Evolutionary conservation across 1,140 invertebrate genomes (phyloP).

Genomic region (Coboldia fuscipes): DNA sequence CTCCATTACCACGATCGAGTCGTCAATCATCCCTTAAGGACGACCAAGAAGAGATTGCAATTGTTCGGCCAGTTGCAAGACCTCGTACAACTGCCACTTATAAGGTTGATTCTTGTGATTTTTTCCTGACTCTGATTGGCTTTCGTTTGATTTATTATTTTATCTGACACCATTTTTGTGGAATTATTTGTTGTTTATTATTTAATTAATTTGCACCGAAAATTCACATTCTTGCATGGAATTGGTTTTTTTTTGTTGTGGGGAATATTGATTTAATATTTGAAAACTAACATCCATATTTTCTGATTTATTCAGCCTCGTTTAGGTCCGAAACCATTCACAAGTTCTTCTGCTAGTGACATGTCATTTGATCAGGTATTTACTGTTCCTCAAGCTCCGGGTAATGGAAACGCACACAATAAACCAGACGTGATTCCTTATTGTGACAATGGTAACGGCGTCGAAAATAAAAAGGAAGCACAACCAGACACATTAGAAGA

Average conservation of each 20-base stretch:
- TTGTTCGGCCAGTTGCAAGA: conserved; percentile 42
- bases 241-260: no score
- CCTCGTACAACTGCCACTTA: conserved; percentile 39
- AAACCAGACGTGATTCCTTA: conserved; percentile 16
- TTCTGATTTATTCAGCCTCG: conserved; percentile 31
- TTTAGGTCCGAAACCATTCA: conserved; percentile 62
- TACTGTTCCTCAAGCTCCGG: conserved; percentile 47
- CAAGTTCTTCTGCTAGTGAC: conserved; percentile 42
- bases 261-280: no score
- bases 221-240: no score
- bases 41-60: not conserved
- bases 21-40: conserved; percentile 22
- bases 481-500: no score
- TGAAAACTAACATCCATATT: not conserved
- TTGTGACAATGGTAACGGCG: not conserved
- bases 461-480: not conserved
- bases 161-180: no score
- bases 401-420: conserved; percentile 9
- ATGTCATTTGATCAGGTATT: conserved; percentile 63
- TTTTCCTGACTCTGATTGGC: no score
- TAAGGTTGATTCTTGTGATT: no score
- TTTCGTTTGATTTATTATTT: no score
- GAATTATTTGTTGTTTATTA: no score
- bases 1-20: conserved; percentile 47
- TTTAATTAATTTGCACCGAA: no score